Percentiles rank a stretch among this genome's conserved stretches.
Conservation (phyloP, 2,888 invertebrate genomes). For the Stegana nigrithorax region DNA sequence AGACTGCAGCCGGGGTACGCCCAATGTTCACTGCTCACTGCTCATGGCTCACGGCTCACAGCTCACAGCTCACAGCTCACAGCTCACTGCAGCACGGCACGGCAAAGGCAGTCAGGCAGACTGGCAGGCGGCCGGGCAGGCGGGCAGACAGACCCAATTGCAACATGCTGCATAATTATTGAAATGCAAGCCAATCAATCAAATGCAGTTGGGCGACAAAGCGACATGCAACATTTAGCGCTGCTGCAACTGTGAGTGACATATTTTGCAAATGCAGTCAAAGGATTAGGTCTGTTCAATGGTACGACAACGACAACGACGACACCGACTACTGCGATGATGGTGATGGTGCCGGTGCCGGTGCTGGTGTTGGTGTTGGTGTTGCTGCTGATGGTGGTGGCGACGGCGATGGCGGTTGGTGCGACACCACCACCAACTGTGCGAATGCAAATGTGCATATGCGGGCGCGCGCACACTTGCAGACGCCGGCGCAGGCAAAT, state of each 20-base stretch:
- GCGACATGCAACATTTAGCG: conserved; percentile 9
- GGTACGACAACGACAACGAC: background rate
- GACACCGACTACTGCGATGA: too few species aligned
- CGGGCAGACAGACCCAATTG: too few species aligned
- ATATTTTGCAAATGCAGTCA: background rate
- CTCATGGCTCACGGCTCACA: too few species aligned
- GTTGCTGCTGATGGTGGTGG: too few species aligned
- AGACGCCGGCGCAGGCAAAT: background rate
- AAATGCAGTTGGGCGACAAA: conserved; percentile 2
- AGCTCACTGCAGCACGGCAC: too few species aligned
- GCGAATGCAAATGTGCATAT: background rate
- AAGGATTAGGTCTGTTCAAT: conserved; percentile 11
- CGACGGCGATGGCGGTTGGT: background rate
- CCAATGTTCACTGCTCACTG: background rate
- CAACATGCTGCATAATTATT: background rate
- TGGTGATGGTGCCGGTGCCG: background rate
- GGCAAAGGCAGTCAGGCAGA: too few species aligned
- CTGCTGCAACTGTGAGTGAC: background rate
- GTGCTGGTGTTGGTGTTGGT: too few species aligned
- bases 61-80: conserved; percentile 16
- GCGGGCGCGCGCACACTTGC: background rate
- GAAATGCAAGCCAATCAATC: conserved; percentile 22
- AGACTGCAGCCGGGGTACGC: background rate
- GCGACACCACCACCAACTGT: conserved; percentile 1
- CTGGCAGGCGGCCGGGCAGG: too few species aligned